These are phyloP conservation scores for Brachyrhaphis roseni DNA, from an alignment of 2,797 vertebrate genomes.

Conservation along the genomic window DNA sequence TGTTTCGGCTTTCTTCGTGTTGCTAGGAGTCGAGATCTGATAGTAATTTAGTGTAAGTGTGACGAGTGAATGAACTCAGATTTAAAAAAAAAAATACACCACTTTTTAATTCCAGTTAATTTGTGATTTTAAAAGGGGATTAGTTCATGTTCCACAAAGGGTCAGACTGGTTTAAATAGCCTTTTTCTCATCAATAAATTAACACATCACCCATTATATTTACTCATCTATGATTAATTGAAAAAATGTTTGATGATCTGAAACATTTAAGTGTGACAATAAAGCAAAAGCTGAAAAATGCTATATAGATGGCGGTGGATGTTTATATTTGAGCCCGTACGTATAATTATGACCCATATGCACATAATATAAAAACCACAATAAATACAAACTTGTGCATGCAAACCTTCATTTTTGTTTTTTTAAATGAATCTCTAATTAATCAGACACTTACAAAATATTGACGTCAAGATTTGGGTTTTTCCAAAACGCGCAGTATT, in stretches of 20 bases:
- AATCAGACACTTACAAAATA: not conserved
- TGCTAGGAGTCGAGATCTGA: not conserved
- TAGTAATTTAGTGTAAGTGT: not conserved
- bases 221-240: not conserved
- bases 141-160: not conserved
- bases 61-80: not conserved
- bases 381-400: not conserved
- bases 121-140: not conserved
- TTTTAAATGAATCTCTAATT: not conserved
- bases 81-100: not conserved
- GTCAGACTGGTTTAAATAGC: not conserved
- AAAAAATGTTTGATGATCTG: not conserved
- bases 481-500: not conserved
- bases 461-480: not conserved
- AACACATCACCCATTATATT: not conserved
- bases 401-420: not conserved
- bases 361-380: not conserved
- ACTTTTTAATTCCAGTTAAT: not conserved
- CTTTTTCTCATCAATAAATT: not conserved
- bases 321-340: not conserved
- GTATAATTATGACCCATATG: not conserved
- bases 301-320: not conserved
- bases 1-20: not conserved
- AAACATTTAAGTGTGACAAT: not conserved
- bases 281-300: not conserved